Conservation (phyloP, 2,888 invertebrate species). For the Drosophila crucigera region DNA sequence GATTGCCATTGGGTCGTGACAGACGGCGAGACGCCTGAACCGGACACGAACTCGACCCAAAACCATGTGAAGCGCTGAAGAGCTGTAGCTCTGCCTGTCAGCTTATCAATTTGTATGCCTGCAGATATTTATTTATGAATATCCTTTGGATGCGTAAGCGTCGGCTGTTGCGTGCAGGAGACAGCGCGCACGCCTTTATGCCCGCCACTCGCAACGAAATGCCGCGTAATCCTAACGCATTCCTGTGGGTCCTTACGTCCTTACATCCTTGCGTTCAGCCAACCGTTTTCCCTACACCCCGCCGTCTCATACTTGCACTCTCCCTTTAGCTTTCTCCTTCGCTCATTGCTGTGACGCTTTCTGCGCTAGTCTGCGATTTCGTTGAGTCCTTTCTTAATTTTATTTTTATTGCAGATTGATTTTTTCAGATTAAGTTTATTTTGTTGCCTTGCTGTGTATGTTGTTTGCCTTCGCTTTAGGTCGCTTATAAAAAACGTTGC, state of each 20-base stretch:
- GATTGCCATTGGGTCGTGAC: conserved; percentile 54
- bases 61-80: conserved; percentile 17
- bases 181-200: conserved; percentile 54
- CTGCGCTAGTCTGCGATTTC: conserved; percentile 46
- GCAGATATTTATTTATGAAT: conserved; percentile 80
- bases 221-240: conserved; percentile 76
- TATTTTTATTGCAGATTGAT: conserved; percentile 79
- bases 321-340: conserved; percentile 3
- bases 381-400: conserved; percentile 69
- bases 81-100: conserved; percentile 48
- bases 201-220: conserved; percentile 47
- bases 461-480: conserved; percentile 22
- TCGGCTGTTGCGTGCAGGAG: conserved; percentile 23
- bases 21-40: conserved; percentile 46
- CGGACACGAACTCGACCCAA: conserved; percentile 17
- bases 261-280: conserved; percentile 24
- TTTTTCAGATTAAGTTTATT: conserved; percentile 73
- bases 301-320: conserved; percentile 1
- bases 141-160: conserved; percentile 66
- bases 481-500: conserved; percentile 35
- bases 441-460: conserved; percentile 32
- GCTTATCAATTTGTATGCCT: conserved; percentile 79
- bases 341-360: conserved; percentile 12
- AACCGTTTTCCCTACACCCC: conserved; percentile 14
- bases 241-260: conserved; percentile 59